These are phyloP conservation scores for Drosophila kikkawai DNA, from an alignment of 1,140 invertebrate genomes.

Conservation along the genomic window DNA sequence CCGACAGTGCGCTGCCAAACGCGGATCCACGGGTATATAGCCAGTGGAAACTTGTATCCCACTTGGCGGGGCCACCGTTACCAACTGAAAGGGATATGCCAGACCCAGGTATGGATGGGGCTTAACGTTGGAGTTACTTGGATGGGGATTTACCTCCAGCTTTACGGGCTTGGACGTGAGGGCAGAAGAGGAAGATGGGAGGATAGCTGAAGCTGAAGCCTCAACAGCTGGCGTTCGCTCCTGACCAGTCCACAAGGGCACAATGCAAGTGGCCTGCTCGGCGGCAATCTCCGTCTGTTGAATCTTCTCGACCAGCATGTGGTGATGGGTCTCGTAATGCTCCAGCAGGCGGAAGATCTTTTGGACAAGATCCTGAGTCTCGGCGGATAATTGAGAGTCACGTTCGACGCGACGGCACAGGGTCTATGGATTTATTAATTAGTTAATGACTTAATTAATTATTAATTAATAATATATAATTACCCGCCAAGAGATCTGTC, in stretches of 20 bases:
- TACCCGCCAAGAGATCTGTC: constrained; percentile 70
- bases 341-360: constrained; percentile 69
- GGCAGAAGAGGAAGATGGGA: neutral
- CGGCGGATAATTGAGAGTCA: constrained; percentile 54
- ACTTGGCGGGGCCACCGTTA: neutral
- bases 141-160: neutral
- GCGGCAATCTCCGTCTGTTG: constrained; percentile 59
- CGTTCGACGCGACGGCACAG: constrained; percentile 52
- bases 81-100: constrained; percentile 4
- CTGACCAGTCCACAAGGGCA: constrained; percentile 40
- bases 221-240: neutral
- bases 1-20: neutral
- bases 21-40: constrained; percentile 3
- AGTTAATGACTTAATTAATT: neutral
- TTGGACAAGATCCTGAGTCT: constrained; percentile 60
- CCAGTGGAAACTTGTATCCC: neutral
- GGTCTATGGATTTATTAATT: constrained; percentile 5
- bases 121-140: neutral
- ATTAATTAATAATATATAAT: neutral
- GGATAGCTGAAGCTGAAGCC: neutral
- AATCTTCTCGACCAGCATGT: constrained; percentile 58
- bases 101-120: neutral
- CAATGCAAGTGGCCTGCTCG: constrained; percentile 43
- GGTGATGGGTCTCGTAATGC: constrained; percentile 68
- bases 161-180: neutral